A percentile compares a stretch with the other conserved stretches of the same genome.
Conservation (phyloP, 2,888 invertebrate species). For the Scelioninae gen. 1 region DNA sequence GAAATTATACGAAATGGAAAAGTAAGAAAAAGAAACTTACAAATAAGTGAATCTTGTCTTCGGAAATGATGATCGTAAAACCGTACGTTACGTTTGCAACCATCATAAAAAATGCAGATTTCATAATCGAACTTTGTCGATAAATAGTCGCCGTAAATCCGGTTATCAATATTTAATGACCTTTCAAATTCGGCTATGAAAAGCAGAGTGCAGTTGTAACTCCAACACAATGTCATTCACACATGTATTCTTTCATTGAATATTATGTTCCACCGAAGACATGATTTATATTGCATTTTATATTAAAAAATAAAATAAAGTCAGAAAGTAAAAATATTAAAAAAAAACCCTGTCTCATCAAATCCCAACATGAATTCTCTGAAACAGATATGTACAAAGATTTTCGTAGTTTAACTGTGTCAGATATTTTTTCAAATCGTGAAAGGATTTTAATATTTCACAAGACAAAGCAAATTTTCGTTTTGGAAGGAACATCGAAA, state of each 20-base stretch:
- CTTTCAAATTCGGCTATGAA: not conserved
- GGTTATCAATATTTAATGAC: slow-evolving; percentile 10
- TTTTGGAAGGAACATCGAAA: slow-evolving; percentile 8
- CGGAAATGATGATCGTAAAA: no score
- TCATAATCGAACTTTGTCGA: not conserved
- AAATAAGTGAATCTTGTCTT: no score
- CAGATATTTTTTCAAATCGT: slow-evolving; percentile 29
- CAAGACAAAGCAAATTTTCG: slow-evolving; percentile 21
- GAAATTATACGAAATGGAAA: no score
- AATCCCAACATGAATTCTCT: not conserved
- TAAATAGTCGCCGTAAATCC: not conserved
- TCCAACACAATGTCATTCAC: no score
- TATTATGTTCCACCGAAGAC: no score
- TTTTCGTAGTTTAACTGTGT: slow-evolving; percentile 12
- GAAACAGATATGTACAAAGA: slow-evolving; percentile 2
- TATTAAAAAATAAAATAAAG: no score
- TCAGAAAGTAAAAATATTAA: no score
- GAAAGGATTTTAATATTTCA: slow-evolving; percentile 43
- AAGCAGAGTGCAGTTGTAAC: not conserved
- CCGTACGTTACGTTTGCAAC: not conserved
- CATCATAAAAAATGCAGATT: not conserved
- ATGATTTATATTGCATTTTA: no score
- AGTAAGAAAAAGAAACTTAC: no score
- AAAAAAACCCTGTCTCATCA: not conserved
- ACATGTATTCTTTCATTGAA: no score